phyloP scores from a whole-genome alignment of 1,140 invertebrate genomes.

The Drosophila ficusphila region DNA sequence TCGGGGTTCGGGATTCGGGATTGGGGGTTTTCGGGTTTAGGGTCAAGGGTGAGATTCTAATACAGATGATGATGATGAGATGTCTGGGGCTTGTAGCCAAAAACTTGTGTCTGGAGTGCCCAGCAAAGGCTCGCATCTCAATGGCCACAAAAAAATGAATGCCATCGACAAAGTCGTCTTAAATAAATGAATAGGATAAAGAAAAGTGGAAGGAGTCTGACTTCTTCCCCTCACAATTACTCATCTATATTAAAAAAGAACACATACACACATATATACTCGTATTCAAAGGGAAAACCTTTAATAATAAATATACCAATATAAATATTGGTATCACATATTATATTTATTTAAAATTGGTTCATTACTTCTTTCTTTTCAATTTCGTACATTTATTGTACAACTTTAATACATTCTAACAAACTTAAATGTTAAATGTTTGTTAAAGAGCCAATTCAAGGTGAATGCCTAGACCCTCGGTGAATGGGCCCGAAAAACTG shows the following conservation, averaged over 20 bases:
- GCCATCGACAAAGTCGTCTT: constrained; percentile 16
- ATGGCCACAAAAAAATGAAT: constrained; percentile 10
- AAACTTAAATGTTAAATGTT: too few relatives aligned
- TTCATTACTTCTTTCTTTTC: too few relatives aligned
- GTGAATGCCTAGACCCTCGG: constrained; percentile 18
- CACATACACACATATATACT: too few relatives aligned
- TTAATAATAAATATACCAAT: background rate
- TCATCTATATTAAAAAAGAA: background rate
- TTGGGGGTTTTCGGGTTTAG: background rate
- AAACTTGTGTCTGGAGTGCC: constrained; percentile 25
- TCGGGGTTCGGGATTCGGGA: background rate
- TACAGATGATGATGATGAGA: constrained; percentile 32
- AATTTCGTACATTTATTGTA: too few relatives aligned
- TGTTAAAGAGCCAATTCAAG: constrained; percentile 25
- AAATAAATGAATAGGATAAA: constrained; percentile 21
- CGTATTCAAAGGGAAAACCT: background rate
- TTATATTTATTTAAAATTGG: too few relatives aligned
- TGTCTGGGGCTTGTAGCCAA: constrained; percentile 37
- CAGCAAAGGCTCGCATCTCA: background rate
- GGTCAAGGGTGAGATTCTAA: constrained; percentile 29
- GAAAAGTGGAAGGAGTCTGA: background rate
- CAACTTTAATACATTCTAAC: too few relatives aligned
- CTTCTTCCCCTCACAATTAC: background rate
- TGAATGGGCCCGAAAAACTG: background rate
- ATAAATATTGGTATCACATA: background rate